Conservation (phyloP, 2,888 invertebrate species). For the Argyresthia goedartella region DNA sequence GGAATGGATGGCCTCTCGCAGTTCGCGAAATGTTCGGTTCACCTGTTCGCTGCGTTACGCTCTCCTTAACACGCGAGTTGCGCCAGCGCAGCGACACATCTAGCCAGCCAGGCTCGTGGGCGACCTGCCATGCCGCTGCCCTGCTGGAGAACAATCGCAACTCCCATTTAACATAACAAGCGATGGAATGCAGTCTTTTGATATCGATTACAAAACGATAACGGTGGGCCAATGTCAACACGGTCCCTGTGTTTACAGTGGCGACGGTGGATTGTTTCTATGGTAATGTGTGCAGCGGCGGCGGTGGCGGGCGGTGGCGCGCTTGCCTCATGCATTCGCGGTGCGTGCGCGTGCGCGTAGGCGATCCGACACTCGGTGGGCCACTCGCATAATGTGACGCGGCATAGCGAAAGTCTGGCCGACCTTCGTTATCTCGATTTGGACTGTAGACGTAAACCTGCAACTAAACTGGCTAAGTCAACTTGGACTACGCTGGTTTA, state of each 20-base stretch:
- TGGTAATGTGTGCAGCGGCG: slow-evolving; percentile 34
- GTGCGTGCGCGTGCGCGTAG: slow-evolving; percentile 36
- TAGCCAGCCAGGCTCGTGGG: slow-evolving; percentile 19
- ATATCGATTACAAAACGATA: slow-evolving; percentile 60
- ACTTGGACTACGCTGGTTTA: not conserved
- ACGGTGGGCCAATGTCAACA: slow-evolving; percentile 64
- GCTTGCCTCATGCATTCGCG: slow-evolving; percentile 21
- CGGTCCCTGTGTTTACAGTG: slow-evolving; percentile 34
- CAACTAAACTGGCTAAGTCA: not conserved
- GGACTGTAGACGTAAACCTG: slow-evolving; percentile 26
- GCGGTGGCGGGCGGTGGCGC: slow-evolving; percentile 13
- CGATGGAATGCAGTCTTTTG: slow-evolving; percentile 57
- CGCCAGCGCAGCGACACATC: too few species aligned
- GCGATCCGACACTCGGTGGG: slow-evolving; percentile 46
- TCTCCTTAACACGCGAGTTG: too few species aligned
- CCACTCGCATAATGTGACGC: slow-evolving; percentile 40
- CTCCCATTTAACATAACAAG: slow-evolving; percentile 38
- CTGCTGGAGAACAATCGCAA: slow-evolving; percentile 47
- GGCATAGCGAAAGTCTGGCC: slow-evolving; percentile 60
- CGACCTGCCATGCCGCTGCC: slow-evolving; percentile 18
- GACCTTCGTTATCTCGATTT: slow-evolving; percentile 64
- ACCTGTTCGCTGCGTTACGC: slow-evolving; percentile 25
- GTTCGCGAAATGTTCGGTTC: slow-evolving; percentile 29
- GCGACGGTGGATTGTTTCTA: slow-evolving; percentile 39
- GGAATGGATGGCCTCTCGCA: slow-evolving; percentile 29